Conservation (phyloP, 2,113 vertebrate genomes). For the Thalassarche chlororhynchos region DNA sequence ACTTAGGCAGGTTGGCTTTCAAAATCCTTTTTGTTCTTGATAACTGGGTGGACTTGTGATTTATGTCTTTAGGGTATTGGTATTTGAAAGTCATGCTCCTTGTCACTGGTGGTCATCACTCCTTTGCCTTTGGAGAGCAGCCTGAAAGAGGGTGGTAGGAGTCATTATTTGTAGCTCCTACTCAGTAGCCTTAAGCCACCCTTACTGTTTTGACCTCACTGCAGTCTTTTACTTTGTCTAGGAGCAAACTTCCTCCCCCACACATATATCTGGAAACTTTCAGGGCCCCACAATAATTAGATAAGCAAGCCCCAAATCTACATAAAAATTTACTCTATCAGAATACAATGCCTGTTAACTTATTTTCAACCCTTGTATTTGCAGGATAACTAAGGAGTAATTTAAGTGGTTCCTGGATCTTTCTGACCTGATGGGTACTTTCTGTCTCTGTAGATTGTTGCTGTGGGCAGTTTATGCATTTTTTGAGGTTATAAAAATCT, state of each 20-base stretch:
- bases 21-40: background rate
- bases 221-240: background rate
- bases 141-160: background rate
- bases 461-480: background rate
- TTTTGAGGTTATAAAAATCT: background rate
- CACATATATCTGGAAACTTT: background rate
- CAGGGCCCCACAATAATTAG: background rate
- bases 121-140: background rate
- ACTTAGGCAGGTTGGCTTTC: background rate
- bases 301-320: background rate
- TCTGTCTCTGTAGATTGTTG: background rate
- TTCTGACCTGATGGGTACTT: background rate
- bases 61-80: background rate
- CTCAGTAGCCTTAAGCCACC: background rate
- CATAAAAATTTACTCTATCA: background rate
- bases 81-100: background rate
- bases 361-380: background rate
- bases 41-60: background rate
- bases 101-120: background rate
- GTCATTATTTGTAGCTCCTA: background rate
- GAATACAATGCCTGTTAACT: background rate
- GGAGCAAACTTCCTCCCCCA: background rate
- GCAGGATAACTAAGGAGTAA: background rate
- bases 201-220: background rate
- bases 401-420: background rate